Evolutionary conservation across 2,797 vertebrate genomes (phyloP), one percentile per base, ranked within the genome.

Genomic region (Gallinago nigripennis): DNA sequence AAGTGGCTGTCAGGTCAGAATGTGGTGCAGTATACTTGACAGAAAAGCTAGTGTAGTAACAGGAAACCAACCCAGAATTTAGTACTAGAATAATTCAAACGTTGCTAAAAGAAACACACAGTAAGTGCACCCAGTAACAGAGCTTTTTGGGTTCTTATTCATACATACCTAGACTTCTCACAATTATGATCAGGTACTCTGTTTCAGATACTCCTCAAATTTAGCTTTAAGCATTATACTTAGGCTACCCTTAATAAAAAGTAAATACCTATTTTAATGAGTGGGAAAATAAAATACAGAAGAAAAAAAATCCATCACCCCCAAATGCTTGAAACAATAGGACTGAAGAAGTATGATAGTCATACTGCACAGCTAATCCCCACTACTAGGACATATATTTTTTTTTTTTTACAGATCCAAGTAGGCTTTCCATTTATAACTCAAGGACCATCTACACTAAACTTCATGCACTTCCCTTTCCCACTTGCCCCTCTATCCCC

Each of bases 1-100:
- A 95, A 92, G 48, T 11, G 30, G 53, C 50, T 95, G 89, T 82
- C 91, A 92, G 68, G 73, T 69, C 37, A 85, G 37, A 82, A 71
- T 14, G 57, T 11, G 46, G 23, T 57, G 37, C 53, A 68, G 60
- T 24, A 43, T 35, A 54, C 78, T 92, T 87, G 64, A 95, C 48
- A 94, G 88, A 86, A 94, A 86, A 92, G 16, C 56, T 70, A 51
- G 27, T 14, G 20, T 9, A 90, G 73, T 31, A 57, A 86, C 37
- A 77, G 68, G 68, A 94, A 90, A 84, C 16, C 70, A 94, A 27
- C 12, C 21, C 5, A 3, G 77, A 46, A 70, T 69, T 95, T 70
- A 57, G 24, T 35, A 82, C 45, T 30, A 54, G 63, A 85, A 82
- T 50, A 57, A 89, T 43, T 85, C 19, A 90, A 88, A 68, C 13